Base-by-base conservation (phyloP, 2,888 invertebrate species). In the Girardia tigrina region DNA sequence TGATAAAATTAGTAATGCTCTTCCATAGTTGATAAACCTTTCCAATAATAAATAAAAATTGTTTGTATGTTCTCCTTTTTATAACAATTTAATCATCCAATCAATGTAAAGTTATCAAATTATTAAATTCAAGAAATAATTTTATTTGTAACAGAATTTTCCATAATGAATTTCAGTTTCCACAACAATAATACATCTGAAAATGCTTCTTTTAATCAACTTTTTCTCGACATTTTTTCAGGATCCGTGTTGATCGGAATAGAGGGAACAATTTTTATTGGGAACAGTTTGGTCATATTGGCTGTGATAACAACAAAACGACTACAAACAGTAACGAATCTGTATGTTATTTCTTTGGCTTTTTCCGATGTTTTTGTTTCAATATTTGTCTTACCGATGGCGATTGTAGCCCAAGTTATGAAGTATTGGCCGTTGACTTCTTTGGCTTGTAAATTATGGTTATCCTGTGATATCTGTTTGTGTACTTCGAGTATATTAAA, bases 401-500 rank as follows among this genome's bases (percentile, higher is more conserved):
- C 74, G 1, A 75, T 75, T 42, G 42, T 36, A 26, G n/a, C 12
- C 20, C 27, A 79, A 71, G 26, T 75, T 1, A 42, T 42, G 42
- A 56, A 69, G 6, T 6, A 27, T 23, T 76, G 76, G 76, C 36
- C 69, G 12, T 70, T 76, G 26, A 28, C 36, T 4, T 6, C 26
- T 4, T 28, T 74, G 1, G 26, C 69, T n/a, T 76, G 76, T 28
- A 75, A 75, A 73, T 71, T 28, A 70, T 78, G 72, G 80, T 80
- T 26, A 0, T 80, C 81, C 0, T 75, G 79, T 20, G 82, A 82
- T 76, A 81, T 83, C 42, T 78, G 82, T 75, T 76, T 82, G 26
- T 82, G 82, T 77, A 82, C 82, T 0, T 81, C 82, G 0, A 82
- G 81, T 20, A 82, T 82, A 42, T 76, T 82, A 0, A 83, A 82